Evolutionary conservation across 1,140 invertebrate genomes (phyloP).

Genomic region (Dufourea novaeangliae): DNA sequence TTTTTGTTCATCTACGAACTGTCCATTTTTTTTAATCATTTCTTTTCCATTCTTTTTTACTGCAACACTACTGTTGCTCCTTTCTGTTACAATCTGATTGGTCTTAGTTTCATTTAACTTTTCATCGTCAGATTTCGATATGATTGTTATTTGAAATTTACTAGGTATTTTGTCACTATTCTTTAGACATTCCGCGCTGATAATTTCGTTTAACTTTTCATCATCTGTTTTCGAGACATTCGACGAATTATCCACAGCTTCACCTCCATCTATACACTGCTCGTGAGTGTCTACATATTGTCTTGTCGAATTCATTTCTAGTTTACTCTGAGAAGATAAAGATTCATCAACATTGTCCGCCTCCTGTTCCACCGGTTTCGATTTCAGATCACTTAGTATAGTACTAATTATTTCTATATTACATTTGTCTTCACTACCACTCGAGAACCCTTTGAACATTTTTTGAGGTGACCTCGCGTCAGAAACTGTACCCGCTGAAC

Average conservation of each 20-base stretch:
- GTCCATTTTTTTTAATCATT: neutral
- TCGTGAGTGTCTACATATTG: conserved; percentile 10
- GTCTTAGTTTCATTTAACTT: conserved; percentile 67
- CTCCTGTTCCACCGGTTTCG: conserved; percentile 12
- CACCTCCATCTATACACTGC: neutral
- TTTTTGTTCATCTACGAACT: neutral
- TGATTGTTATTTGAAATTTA: conserved; percentile 21
- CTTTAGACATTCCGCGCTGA: conserved; percentile 44
- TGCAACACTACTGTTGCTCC: neutral
- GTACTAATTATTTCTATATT: conserved; percentile 53
- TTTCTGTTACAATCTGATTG: neutral
- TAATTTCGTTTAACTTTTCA: conserved; percentile 72
- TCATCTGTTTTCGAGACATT: conserved; percentile 72
- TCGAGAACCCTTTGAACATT: conserved; percentile 63
- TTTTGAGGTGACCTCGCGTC: conserved; percentile 11
- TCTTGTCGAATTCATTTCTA: conserved; percentile 1
- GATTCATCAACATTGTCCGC: neutral
- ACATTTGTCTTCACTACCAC: conserved; percentile 30
- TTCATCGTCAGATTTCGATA: conserved; percentile 70
- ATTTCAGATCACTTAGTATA: conserved; percentile 52
- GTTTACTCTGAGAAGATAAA: neutral
- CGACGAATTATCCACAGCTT: conserved; percentile 43
- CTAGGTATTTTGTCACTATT: conserved; percentile 22
- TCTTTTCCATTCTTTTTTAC: neutral
- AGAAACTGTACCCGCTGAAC: conserved; percentile 33